phyloP scores from a whole-genome alignment of 2,888 invertebrate genomes.

The Epistrophe eligans region DNA sequence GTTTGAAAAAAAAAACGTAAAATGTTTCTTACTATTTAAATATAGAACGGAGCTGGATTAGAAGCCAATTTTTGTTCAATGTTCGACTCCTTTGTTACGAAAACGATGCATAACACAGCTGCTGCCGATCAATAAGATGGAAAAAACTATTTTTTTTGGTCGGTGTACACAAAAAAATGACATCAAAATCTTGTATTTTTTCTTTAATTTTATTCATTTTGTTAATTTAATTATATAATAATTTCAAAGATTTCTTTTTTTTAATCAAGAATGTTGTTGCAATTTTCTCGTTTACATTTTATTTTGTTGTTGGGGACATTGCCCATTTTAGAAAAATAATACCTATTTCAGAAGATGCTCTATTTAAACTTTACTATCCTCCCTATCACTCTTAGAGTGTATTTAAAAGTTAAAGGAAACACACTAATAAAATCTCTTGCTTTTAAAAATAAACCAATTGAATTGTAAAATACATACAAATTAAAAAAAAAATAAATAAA shows the following conservation, averaged over 20 bases:
- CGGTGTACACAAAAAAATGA: too few relatives aligned
- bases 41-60: too few relatives aligned
- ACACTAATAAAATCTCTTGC: constrained; percentile 16
- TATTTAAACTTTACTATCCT: constrained; percentile 15
- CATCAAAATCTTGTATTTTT: neutral
- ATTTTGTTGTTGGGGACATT: neutral
- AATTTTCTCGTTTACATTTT: constrained; percentile 14
- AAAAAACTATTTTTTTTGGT: too few relatives aligned
- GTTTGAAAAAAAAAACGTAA: too few relatives aligned
- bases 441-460: constrained; percentile 30
- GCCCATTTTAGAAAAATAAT: constrained; percentile 41
- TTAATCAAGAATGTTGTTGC: constrained; percentile 33
- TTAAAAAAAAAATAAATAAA: constrained; percentile 14
- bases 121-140: too few relatives aligned
- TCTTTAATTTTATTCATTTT: constrained; percentile 54
- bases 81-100: too few relatives aligned
- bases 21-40: too few relatives aligned
- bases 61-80: too few relatives aligned
- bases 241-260: constrained; percentile 44
- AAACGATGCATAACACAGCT: too few relatives aligned
- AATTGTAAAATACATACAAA: constrained; percentile 13
- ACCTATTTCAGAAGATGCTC: constrained; percentile 25
- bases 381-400: constrained; percentile 51
- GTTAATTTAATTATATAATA: constrained; percentile 53
- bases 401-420: constrained; percentile 9